These are phyloP conservation scores for Tryphoninae sp. DNA, from an alignment of 2,888 invertebrate genomes.

Conservation along the genomic window DNA sequence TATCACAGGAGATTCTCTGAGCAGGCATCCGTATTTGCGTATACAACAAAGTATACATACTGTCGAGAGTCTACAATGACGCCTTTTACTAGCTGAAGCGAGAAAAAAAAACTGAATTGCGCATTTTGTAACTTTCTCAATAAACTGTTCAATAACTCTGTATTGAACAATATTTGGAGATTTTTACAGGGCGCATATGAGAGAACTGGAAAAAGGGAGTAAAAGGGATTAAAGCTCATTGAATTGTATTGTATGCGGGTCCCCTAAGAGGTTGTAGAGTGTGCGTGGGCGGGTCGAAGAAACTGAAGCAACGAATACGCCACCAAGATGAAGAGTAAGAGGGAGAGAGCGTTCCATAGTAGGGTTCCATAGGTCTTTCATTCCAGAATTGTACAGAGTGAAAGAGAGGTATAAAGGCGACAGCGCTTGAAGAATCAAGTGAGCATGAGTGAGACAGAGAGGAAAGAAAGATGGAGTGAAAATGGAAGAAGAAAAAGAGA, in stretches of 20 bases:
- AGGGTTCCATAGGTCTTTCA: conserved; percentile 33
- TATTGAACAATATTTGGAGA: neutral
- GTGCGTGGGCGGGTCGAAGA: conserved; percentile 48
- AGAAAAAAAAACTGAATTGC: neutral
- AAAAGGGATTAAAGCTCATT: conserved; percentile 7
- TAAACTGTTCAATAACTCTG: neutral
- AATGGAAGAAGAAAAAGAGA: conserved; percentile 33
- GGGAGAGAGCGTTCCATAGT: neutral
- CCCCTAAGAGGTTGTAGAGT: conserved; percentile 34
- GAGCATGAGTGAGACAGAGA: conserved; percentile 55
- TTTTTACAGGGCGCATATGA: neutral
- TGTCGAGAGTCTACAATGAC: conserved; percentile 13
- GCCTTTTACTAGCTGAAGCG: conserved; percentile 7
- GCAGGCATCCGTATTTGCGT: conserved; percentile 12
- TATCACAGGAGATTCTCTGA: conserved; percentile 63
- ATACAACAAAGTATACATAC: neutral
- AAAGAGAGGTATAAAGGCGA: conserved; percentile 1
- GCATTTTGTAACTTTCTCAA: neutral
- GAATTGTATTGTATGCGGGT: conserved; percentile 8
- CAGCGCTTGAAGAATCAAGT: conserved; percentile 45
- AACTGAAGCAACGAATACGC: neutral
- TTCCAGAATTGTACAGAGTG: conserved; percentile 48
- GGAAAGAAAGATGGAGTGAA: conserved; percentile 54
- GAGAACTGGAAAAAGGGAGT: conserved; percentile 11
- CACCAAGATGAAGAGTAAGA: conserved; percentile 19